These are phyloP conservation scores for Eumaeus atala DNA, from an alignment of 1,140 invertebrate genomes.

Conservation along the genomic window DNA sequence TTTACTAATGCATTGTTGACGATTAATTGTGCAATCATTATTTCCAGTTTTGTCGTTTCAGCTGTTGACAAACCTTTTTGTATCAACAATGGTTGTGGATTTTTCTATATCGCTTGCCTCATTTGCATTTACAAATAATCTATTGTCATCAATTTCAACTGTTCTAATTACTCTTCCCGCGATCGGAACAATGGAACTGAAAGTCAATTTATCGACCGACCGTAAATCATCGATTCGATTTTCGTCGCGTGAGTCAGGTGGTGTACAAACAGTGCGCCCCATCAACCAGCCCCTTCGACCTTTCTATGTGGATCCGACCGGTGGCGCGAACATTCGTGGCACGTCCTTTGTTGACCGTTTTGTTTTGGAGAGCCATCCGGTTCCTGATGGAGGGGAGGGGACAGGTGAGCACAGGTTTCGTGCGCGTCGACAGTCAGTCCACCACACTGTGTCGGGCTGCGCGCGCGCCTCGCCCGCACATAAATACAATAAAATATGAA, in stretches of 20 bases:
- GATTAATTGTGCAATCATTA: conserved; percentile 60
- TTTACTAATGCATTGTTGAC: conserved; percentile 44
- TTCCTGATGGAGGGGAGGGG: conserved; percentile 62
- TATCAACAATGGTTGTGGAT: conserved; percentile 38
- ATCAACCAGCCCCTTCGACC: conserved; percentile 43
- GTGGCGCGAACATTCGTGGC: conserved; percentile 68
- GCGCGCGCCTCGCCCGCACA: conserved; percentile 53
- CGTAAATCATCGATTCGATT: conserved; percentile 49
- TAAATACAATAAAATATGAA: conserved; percentile 59
- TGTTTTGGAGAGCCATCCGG: conserved; percentile 72
- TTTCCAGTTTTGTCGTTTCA: conserved; percentile 34
- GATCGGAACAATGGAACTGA: conserved; percentile 33
- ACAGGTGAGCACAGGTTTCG: conserved; percentile 66
- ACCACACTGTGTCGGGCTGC: conserved; percentile 54
- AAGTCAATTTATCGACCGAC: conserved; percentile 21
- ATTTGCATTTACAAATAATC: conserved; percentile 37
- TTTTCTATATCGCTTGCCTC: conserved; percentile 39
- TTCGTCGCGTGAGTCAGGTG: conserved; percentile 61
- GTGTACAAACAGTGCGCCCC: conserved; percentile 29
- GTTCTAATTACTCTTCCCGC: conserved; percentile 29
- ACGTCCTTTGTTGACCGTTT: conserved; percentile 72
- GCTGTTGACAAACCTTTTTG: conserved; percentile 34
- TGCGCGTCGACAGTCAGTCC: conserved; percentile 57
- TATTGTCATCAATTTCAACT: conserved; percentile 34
- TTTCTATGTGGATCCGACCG: conserved; percentile 42